phyloP scores from a whole-genome alignment of 1,140 invertebrate genomes.

The Drosophila pandora region DNA sequence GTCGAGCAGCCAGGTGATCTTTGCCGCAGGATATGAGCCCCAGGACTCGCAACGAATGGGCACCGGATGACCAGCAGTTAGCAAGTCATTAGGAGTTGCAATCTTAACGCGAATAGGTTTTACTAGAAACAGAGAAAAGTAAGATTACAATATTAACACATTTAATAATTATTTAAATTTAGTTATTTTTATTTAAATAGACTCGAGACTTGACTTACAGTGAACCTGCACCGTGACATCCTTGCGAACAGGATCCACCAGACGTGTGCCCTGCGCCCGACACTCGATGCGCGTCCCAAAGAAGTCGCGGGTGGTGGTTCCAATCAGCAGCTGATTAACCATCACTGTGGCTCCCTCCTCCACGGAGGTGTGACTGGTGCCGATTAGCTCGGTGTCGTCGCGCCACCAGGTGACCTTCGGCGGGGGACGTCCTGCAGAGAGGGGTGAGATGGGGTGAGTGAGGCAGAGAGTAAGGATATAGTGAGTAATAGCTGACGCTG shows the following conservation, averaged over 20 bases:
- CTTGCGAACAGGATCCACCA: constrained; percentile 85
- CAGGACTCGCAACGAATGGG: constrained; percentile 88
- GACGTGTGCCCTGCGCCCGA: constrained; percentile 88
- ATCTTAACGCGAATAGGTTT: constrained; percentile 89
- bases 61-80: constrained; percentile 87
- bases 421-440: constrained; percentile 86
- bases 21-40: constrained; percentile 90
- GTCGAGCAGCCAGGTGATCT: constrained; percentile 89
- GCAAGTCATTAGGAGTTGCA: constrained; percentile 85
- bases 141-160: background rate
- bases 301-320: constrained; percentile 86
- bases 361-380: constrained; percentile 86
- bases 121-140: constrained; percentile 84
- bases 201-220: constrained; percentile 85
- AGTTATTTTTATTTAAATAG: background rate
- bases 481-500: constrained; percentile 18
- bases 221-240: constrained; percentile 88
- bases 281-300: constrained; percentile 88
- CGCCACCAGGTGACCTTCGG: constrained; percentile 92
- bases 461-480: background rate
- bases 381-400: constrained; percentile 88
- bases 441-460: background rate
- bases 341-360: constrained; percentile 86
- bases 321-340: constrained; percentile 88
- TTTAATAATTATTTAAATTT: background rate